These are phyloP conservation scores for Phataginus tricuspis DNA, from an alignment of 2,797 vertebrate species.

Conservation along the genomic window DNA sequence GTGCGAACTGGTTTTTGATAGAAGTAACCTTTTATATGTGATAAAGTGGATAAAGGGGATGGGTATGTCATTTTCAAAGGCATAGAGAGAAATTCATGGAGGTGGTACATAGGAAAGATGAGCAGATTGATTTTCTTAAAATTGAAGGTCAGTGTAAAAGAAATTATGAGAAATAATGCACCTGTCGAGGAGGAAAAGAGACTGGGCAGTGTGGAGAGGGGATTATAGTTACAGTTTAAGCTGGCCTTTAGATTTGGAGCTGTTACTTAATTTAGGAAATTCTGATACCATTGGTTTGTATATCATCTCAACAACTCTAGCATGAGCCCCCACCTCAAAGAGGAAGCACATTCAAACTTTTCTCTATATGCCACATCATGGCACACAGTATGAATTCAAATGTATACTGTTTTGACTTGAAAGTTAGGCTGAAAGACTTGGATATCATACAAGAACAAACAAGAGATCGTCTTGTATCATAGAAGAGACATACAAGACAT, in stretches of 20 bases:
- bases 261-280: background rate
- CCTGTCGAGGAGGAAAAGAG: background rate
- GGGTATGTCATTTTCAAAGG: background rate
- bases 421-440: background rate
- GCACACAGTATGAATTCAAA: background rate
- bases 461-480: background rate
- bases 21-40: background rate
- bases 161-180: background rate
- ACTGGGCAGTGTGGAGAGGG: background rate
- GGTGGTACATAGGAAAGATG: background rate
- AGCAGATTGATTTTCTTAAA: constrained; percentile 15
- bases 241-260: background rate
- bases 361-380: background rate
- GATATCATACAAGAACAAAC: background rate
- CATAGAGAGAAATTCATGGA: background rate
- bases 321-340: background rate
- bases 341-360: background rate
- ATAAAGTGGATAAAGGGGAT: background rate
- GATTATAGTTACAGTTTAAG: background rate
- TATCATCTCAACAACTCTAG: background rate
- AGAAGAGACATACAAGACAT: background rate
- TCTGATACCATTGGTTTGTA: background rate
- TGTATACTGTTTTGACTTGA: background rate
- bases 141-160: background rate
- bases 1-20: background rate